phyloP scores from a whole-genome alignment of 2,797 vertebrate genomes.

The Lemur catta region DNA sequence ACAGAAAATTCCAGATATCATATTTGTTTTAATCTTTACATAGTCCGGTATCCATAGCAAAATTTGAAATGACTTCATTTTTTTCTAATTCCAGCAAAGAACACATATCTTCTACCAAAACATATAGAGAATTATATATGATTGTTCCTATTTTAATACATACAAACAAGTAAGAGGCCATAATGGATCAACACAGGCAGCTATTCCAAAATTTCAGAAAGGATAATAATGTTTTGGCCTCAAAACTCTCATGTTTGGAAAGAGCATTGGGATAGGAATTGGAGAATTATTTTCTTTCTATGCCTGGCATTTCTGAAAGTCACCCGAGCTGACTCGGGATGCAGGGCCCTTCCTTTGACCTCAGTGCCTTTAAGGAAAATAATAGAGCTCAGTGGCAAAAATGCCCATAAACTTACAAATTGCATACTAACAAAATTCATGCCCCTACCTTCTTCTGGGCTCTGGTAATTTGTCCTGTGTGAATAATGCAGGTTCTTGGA shows the following conservation, averaged over 20 bases:
- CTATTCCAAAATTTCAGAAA: neutral
- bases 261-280: neutral
- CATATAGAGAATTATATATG: neutral
- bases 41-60: neutral
- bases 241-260: neutral
- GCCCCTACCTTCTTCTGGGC: neutral
- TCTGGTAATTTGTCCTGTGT: neutral
- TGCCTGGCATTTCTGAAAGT: neutral
- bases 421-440: neutral
- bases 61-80: neutral
- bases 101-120: neutral
- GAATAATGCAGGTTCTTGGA: neutral
- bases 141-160: neutral
- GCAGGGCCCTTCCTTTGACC: neutral
- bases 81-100: neutral
- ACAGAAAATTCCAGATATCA: neutral
- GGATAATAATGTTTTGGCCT: neutral
- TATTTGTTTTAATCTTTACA: neutral
- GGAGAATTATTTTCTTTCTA: neutral
- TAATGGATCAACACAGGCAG: neutral
- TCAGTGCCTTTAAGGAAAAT: neutral
- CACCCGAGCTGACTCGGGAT: neutral
- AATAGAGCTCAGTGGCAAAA: neutral
- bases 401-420: neutral
- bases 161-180: neutral